Evolutionary conservation across 2,888 invertebrate species (phyloP).

Genomic region (Ophion ventricosus): DNA sequence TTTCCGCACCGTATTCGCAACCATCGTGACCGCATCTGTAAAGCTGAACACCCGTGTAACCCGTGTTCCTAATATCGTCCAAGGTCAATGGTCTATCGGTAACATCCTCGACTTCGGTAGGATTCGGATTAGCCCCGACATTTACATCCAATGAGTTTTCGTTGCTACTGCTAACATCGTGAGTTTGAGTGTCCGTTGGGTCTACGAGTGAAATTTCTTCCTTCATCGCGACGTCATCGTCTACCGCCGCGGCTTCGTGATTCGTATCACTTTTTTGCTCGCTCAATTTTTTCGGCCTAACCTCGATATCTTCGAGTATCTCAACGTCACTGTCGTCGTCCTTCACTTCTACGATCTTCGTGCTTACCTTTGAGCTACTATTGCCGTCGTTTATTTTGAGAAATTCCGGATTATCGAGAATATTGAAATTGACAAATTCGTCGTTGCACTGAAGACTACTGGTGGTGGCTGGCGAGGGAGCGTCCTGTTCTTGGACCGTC

Average conservation of each 20-base stretch:
- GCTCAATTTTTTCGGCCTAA: conserved; percentile 37
- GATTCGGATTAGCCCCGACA: conserved; percentile 22
- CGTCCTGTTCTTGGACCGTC: not conserved
- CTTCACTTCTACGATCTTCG: conserved; percentile 32
- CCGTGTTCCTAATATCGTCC: conserved; percentile 80
- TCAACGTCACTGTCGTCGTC: conserved; percentile 80
- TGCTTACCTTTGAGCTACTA: not conserved
- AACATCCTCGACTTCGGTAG: conserved; percentile 19
- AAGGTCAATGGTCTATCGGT: conserved; percentile 72
- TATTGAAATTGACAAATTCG: conserved; percentile 76
- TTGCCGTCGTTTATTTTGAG: conserved; percentile 57
- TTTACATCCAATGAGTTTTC: conserved; percentile 65
- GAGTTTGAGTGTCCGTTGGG: conserved; percentile 13
- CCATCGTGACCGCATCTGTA: conserved; percentile 84
- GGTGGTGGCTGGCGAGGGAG: conserved; percentile 49
- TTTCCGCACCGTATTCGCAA: conserved; percentile 82
- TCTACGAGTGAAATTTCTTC: conserved; percentile 4
- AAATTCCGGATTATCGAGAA: conserved; percentile 75
- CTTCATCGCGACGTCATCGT: not conserved
- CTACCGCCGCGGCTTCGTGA: conserved; percentile 5
- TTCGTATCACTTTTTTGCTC: not conserved
- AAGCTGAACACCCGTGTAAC: conserved; percentile 82
- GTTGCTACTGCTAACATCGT: conserved; percentile 48
- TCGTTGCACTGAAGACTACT: conserved; percentile 65
- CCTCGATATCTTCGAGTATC: conserved; percentile 70